phyloP scores from a whole-genome alignment of 2,888 invertebrate genomes.

The Lymantria monacha region DNA sequence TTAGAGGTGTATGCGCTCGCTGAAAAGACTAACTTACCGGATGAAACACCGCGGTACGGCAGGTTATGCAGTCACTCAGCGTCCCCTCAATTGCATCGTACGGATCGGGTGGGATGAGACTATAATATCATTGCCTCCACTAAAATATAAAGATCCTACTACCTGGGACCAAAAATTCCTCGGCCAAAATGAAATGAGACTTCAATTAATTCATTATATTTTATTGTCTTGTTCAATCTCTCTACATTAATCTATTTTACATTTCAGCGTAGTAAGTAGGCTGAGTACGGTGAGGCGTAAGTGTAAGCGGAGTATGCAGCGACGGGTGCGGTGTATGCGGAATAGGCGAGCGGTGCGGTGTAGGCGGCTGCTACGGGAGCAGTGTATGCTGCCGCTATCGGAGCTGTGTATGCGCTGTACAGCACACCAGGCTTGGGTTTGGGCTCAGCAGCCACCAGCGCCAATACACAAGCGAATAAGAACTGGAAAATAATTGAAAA shows the following conservation, averaged over 20 bases:
- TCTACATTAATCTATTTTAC: not conserved
- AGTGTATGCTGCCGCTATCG: slow-evolving; percentile 51
- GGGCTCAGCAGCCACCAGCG: slow-evolving; percentile 54
- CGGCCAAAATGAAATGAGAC: no score
- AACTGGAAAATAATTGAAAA: slow-evolving; percentile 53
- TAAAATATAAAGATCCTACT: no score
- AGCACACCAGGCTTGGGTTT: slow-evolving; percentile 52
- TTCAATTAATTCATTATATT: not conserved
- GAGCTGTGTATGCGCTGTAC: slow-evolving; percentile 52
- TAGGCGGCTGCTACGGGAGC: slow-evolving; percentile 51
- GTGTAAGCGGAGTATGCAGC: slow-evolving; percentile 48
- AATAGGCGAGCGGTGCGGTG: slow-evolving; percentile 46
- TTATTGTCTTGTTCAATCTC: not conserved
- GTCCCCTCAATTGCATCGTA: no score
- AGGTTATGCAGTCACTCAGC: no score
- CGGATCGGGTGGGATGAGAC: no score
- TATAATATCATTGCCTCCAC: no score
- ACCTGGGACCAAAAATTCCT: no score
- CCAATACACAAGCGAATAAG: slow-evolving; percentile 72
- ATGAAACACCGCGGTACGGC: no score
- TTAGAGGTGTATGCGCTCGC: no score
- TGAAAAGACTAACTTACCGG: no score
- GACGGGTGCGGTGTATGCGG: slow-evolving; percentile 29
- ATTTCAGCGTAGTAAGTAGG: slow-evolving; percentile 17
- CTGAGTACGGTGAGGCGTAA: slow-evolving; percentile 42